Evolutionary conservation across 2,113 vertebrate genomes (phyloP).

Genomic region (Pygoscelis adeliae): DNA sequence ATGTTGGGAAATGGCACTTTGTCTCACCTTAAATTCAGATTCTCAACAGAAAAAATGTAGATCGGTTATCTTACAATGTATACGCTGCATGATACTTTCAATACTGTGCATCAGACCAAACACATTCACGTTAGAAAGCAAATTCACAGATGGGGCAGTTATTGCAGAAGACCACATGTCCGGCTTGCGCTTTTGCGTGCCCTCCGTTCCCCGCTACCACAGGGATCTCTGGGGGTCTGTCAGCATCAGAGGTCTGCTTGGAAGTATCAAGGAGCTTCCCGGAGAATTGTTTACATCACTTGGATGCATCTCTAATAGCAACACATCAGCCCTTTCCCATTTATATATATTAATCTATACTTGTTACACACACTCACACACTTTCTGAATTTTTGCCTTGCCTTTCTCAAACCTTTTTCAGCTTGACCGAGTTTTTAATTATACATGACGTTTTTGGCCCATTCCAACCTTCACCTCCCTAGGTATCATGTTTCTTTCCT

Average conservation of each 20-base stretch:
- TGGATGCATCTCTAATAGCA: neutral
- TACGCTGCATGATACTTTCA: neutral
- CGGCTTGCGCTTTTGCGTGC: neutral
- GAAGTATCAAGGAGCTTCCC: neutral
- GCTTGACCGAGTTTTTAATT: neutral
- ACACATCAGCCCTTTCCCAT: neutral
- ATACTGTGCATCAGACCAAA: neutral
- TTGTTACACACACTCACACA: neutral
- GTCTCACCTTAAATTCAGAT: neutral
- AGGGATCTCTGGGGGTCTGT: neutral
- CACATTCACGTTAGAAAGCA: neutral
- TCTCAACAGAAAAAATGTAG: neutral
- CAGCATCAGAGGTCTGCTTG: neutral
- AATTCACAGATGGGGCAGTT: neutral
- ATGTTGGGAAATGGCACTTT: accelerated
- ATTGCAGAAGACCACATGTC: neutral
- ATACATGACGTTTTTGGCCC: neutral
- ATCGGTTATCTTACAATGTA: neutral
- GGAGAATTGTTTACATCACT: neutral
- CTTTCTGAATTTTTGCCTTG: neutral
- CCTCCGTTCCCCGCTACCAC: accelerated
- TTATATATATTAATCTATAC: neutral
- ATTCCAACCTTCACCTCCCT: neutral
- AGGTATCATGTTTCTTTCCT: slow-evolving; percentile 22
- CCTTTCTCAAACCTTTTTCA: neutral